These are phyloP conservation scores for Sebastes minor DNA, from an alignment of 2,797 vertebrate species.

Conservation along the genomic window DNA sequence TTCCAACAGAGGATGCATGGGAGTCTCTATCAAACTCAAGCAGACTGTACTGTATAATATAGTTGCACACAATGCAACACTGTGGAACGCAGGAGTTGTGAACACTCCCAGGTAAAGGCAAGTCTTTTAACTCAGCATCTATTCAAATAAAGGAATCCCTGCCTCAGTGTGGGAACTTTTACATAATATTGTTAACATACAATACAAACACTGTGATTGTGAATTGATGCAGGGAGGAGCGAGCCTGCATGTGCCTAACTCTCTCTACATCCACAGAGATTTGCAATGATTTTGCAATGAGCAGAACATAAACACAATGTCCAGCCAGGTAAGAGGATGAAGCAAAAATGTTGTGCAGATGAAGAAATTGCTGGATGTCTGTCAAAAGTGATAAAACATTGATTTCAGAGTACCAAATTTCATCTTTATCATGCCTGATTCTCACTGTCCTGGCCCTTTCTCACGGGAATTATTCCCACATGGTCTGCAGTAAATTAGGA, in stretches of 20 bases:
- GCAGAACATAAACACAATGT: background rate
- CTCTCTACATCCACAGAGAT: background rate
- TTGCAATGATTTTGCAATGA: background rate
- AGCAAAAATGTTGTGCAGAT: background rate
- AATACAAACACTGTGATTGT: conserved; percentile 12
- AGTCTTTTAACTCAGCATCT: conserved; percentile 9
- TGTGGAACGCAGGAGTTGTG: background rate
- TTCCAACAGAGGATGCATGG: background rate
- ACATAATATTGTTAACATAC: conserved; percentile 22
- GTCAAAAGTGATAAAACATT: background rate
- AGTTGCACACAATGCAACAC: background rate
- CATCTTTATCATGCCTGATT: background rate
- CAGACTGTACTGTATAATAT: conserved; percentile 19
- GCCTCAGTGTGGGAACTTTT: conserved; percentile 36
- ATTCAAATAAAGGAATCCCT: conserved; percentile 11
- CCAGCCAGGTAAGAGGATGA: background rate
- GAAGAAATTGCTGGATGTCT: background rate
- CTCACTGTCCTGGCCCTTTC: background rate
- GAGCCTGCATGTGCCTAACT: background rate
- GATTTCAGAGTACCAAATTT: background rate
- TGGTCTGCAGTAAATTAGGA: background rate
- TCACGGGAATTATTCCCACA: background rate
- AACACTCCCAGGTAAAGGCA: background rate
- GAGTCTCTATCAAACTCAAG: background rate
- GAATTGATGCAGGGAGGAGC: conserved; percentile 6